Evolutionary conservation across 1,140 invertebrate species (phyloP).

Genomic region (Eurosta solidaginis): DNA sequence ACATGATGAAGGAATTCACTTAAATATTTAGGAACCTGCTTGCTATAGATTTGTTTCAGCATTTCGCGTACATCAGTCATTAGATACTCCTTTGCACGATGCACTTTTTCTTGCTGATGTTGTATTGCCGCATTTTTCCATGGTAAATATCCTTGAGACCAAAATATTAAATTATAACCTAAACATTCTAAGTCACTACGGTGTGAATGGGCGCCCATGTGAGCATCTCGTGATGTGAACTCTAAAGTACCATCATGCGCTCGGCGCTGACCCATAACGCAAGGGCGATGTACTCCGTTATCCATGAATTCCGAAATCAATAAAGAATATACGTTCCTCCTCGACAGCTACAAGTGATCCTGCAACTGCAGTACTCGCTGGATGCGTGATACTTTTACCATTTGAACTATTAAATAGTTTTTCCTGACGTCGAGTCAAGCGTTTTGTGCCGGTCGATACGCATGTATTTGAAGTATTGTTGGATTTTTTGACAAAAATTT

Average conservation of each 20-base stretch:
- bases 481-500: conserved; percentile 18
- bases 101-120: conserved; percentile 75
- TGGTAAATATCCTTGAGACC: conserved; percentile 87
- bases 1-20: conserved; percentile 67
- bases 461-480: not conserved
- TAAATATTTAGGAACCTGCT: conserved; percentile 66
- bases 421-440: conserved; percentile 42
- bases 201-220: conserved; percentile 89
- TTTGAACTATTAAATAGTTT: conserved; percentile 27
- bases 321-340: conserved; percentile 79
- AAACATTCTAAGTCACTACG: conserved; percentile 95
- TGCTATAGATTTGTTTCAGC: conserved; percentile 65
- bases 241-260: conserved; percentile 96
- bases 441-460: conserved; percentile 5
- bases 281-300: conserved; percentile 82
- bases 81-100: conserved; percentile 74
- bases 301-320: conserved; percentile 92
- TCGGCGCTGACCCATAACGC: conserved; percentile 83
- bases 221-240: conserved; percentile 94
- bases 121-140: conserved; percentile 77
- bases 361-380: too few relatives aligned
- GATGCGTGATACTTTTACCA: too few relatives aligned
- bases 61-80: conserved; percentile 66
- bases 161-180: conserved; percentile 93
- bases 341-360: conserved; percentile 34